These are phyloP conservation scores for Drosophila pegasa DNA, from an alignment of 2,888 invertebrate species.

Conservation along the genomic window DNA sequence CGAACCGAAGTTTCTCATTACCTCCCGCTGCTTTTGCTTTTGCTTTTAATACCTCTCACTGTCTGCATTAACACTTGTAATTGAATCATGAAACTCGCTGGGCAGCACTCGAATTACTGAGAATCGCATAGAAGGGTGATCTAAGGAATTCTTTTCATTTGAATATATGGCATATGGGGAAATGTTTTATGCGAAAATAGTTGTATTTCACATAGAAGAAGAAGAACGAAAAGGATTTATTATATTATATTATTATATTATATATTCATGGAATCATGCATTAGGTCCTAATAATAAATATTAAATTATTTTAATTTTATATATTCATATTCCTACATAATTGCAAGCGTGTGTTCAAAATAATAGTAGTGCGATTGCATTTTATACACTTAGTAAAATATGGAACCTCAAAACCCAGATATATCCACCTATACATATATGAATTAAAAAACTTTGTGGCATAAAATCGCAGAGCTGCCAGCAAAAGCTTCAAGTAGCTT, in stretches of 20 bases:
- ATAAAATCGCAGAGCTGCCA: neutral
- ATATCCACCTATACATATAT: no score
- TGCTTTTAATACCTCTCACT: neutral
- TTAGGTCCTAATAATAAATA: no score
- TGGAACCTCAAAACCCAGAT: neutral
- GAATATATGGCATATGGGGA: no score
- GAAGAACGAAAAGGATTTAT: no score
- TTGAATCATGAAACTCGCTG: neutral
- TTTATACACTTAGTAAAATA: neutral
- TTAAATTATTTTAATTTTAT: no score
- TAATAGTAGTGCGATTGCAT: neutral
- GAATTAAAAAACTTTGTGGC: neutral
- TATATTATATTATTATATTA: no score
- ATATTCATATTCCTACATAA: neutral
- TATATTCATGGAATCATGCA: no score
- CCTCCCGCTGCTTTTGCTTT: neutral
- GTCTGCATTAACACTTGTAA: neutral
- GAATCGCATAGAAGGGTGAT: slow-evolving; percentile 5
- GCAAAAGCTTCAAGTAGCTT: no score
- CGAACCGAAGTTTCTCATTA: neutral
- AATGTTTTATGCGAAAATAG: no score
- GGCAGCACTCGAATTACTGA: neutral
- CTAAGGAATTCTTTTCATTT: neutral
- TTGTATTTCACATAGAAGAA: no score
- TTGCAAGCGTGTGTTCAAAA: neutral